phyloP scores from a whole-genome alignment of 2,113 vertebrate species.

The Anolis sagrei region DNA sequence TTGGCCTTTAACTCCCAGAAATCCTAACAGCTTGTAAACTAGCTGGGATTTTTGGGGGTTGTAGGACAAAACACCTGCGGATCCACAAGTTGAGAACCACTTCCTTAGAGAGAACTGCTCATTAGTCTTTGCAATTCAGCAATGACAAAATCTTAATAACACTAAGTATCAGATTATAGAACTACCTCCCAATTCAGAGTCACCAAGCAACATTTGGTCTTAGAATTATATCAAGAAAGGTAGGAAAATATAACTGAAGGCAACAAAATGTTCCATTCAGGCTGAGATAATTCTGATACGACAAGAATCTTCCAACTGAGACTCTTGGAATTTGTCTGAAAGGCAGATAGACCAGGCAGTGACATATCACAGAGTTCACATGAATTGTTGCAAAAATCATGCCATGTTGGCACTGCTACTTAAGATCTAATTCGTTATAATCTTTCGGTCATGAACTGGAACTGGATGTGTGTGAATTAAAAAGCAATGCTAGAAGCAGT shows the following conservation, averaged over 20 bases:
- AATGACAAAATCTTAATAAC: background rate
- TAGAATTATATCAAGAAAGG: background rate
- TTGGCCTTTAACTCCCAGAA: too few species aligned
- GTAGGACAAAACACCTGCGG: too few species aligned
- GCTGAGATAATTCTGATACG: background rate
- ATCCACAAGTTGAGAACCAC: too few species aligned
- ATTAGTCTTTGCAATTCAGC: background rate
- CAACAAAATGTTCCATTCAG: background rate
- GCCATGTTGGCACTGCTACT: background rate
- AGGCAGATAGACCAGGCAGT: background rate
- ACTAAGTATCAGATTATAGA: too few species aligned
- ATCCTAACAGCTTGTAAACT: too few species aligned
- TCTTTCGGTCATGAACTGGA: background rate
- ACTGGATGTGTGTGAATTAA: background rate
- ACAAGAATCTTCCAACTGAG: background rate
- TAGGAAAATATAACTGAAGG: background rate
- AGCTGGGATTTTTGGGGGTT: too few species aligned
- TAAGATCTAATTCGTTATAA: background rate
- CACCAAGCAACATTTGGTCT: background rate
- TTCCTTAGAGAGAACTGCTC: background rate
- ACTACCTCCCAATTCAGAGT: background rate
- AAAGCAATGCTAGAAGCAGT: constrained; percentile 20
- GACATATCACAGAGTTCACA: background rate
- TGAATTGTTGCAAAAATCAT: background rate
- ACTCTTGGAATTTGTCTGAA: background rate